Conservation (phyloP, 2,113 vertebrate species). For the Cyprinus carpio region DNA sequence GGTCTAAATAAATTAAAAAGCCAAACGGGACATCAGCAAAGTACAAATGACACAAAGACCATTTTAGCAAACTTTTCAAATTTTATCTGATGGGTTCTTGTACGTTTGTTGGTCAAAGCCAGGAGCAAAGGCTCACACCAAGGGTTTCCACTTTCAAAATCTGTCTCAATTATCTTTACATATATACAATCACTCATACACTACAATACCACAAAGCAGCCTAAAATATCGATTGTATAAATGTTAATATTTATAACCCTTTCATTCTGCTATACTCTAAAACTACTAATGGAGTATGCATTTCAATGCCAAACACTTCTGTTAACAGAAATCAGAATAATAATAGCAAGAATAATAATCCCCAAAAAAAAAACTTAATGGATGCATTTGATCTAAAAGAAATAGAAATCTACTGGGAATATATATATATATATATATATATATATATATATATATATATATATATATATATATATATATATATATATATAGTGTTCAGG, state of each 20-base stretch:
- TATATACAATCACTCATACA: slow-evolving; percentile 68
- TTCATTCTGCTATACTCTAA: slow-evolving; percentile 54
- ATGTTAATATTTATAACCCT: slow-evolving; percentile 68
- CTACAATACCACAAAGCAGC: slow-evolving; percentile 66
- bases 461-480: not conserved
- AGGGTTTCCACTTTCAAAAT: slow-evolving; percentile 62
- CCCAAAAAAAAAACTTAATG: not conserved
- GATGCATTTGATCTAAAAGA: not conserved
- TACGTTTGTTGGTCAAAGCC: slow-evolving; percentile 51
- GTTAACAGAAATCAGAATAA: slow-evolving; percentile 1
- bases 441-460: too few species aligned
- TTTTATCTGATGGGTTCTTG: slow-evolving; percentile 58
- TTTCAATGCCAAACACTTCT: slow-evolving; percentile 26
- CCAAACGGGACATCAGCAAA: not conserved
- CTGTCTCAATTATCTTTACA: slow-evolving; percentile 63
- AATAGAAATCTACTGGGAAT: not conserved
- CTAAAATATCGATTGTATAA: slow-evolving; percentile 76
- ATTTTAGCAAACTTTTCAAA: slow-evolving; percentile 70
- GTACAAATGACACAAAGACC: slow-evolving; percentile 36
- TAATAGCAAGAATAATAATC: not conserved
- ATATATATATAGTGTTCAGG: not conserved
- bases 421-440: too few species aligned
- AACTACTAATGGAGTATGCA: slow-evolving; percentile 8
- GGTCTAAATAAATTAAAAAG: not conserved
- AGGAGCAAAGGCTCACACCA: slow-evolving; percentile 70